Percentiles rank a stretch among this genome's conserved stretches.
These are phyloP conservation scores for Sorex araneus DNA, from an alignment of 2,113 vertebrate species.

Conservation along the genomic window DNA sequence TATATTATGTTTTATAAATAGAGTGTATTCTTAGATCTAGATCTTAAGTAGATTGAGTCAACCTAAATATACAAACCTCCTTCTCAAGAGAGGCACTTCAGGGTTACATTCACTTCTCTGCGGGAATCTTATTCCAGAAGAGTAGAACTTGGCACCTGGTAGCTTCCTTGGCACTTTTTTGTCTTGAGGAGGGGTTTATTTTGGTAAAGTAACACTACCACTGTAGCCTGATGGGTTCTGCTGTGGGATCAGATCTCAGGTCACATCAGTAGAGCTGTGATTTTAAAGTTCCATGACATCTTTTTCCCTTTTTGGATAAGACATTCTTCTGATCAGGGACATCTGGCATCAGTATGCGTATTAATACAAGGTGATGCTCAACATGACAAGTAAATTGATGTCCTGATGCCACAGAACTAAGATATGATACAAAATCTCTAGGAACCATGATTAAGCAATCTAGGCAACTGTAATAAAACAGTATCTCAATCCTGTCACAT, in stretches of 20 bases:
- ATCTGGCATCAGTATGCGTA: too few species aligned
- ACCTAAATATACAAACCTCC: constrained; percentile 16
- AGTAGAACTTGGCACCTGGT: constrained; percentile 71
- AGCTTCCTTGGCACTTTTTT: constrained; percentile 63
- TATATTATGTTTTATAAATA: too few species aligned
- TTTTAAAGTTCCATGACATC: too few species aligned
- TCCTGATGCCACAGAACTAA: neutral
- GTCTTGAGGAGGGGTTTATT: constrained; percentile 76
- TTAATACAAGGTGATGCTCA: too few species aligned
- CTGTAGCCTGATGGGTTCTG: constrained; percentile 63
- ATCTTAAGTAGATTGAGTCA: constrained; percentile 27
- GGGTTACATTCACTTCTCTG: constrained; percentile 56
- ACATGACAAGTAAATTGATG: too few species aligned
- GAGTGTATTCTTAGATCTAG: neutral
- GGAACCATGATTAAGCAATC: neutral
- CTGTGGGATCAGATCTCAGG: constrained; percentile 81
- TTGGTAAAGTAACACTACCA: constrained; percentile 77
- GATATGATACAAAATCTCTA: neutral
- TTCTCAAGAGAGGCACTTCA: constrained; percentile 65
- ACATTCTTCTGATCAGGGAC: too few species aligned
- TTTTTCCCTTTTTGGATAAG: too few species aligned
- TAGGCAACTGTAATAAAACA: neutral
- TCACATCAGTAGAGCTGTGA: constrained; percentile 58
- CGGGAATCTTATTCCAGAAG: constrained; percentile 77
- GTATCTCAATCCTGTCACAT: neutral